Percentiles rank a stretch among this genome's conserved stretches.
Conservation (phyloP, 2,888 invertebrate species). For the Mylabris sibirica region DNA sequence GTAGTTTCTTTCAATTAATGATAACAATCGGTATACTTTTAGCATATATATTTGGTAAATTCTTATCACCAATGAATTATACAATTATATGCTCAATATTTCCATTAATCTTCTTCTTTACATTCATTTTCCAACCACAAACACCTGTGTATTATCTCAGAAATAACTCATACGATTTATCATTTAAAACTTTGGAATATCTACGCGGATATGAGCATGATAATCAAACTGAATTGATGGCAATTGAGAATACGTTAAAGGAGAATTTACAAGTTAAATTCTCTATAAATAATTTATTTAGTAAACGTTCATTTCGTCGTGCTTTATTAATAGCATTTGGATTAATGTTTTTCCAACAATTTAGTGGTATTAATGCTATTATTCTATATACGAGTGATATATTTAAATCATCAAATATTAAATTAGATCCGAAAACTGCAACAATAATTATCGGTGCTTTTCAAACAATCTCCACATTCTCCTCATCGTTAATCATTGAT, state of each 20-base stretch:
- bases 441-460: constrained; percentile 85
- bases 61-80: constrained; percentile 49
- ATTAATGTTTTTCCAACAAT: constrained; percentile 90
- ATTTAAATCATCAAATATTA: constrained; percentile 71
- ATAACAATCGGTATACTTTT: constrained; percentile 83
- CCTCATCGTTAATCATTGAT: constrained; percentile 81
- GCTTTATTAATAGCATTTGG: constrained; percentile 77
- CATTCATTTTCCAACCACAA: constrained; percentile 87
- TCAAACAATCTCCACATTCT: constrained; percentile 79
- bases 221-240: constrained; percentile 70
- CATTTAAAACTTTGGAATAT: constrained; percentile 72
- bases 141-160: constrained; percentile 77
- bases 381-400: constrained; percentile 82
- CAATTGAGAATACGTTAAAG: constrained; percentile 61
- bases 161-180: constrained; percentile 70
- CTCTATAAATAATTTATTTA: constrained; percentile 42
- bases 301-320: constrained; percentile 55
- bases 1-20: constrained; percentile 88
- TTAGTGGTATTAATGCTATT: constrained; percentile 84
- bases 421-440: constrained; percentile 67
- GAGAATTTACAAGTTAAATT: constrained; percentile 41
- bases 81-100: constrained; percentile 70
- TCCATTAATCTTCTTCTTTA: constrained; percentile 72
- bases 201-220: constrained; percentile 77
- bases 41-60: constrained; percentile 74